phyloP scores from a whole-genome alignment of 2,888 invertebrate genomes.

The Thereva unica region DNA sequence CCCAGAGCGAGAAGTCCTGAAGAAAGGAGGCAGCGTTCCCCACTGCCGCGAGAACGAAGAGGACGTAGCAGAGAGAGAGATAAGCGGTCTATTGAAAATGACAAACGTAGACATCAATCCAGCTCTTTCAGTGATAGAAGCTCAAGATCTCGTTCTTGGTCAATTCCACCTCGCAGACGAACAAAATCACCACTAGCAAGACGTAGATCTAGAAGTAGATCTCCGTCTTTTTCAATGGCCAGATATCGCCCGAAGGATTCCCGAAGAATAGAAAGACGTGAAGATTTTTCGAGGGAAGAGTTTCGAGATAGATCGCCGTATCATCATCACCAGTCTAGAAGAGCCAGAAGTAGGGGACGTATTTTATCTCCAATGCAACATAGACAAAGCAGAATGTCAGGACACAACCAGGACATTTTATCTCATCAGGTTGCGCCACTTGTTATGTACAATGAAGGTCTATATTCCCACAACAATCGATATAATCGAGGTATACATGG shows the following conservation, averaged over 20 bases:
- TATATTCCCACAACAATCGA: constrained; percentile 29
- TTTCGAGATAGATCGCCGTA: constrained; percentile 41
- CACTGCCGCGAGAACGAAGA: constrained; percentile 50
- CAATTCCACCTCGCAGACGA: constrained; percentile 47
- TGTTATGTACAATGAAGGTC: constrained; percentile 35
- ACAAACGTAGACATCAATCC: constrained; percentile 44
- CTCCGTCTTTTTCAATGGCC: constrained; percentile 43
- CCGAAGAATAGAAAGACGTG: constrained; percentile 39
- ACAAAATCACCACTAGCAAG: constrained; percentile 47
- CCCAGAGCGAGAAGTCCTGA: constrained; percentile 38
- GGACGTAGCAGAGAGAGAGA: constrained; percentile 52
- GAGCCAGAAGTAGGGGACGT: constrained; percentile 39
- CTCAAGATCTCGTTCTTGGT: constrained; percentile 48
- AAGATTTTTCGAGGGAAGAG: constrained; percentile 41
- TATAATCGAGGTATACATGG: constrained; percentile 16
- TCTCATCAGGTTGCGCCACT: constrained; percentile 34
- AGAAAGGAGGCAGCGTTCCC: constrained; percentile 49
- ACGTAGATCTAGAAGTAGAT: constrained; percentile 48
- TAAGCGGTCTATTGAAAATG: constrained; percentile 40
- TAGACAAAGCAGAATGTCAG: constrained; percentile 24
- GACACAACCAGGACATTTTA: constrained; percentile 34
- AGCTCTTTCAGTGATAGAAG: constrained; percentile 47
- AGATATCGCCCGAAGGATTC: constrained; percentile 41
- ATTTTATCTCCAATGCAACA: constrained; percentile 36
- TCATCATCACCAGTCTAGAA: constrained; percentile 36